A percentile compares a stretch with the other conserved stretches of the same genome.
Conservation (phyloP, 2,888 invertebrate species). For the Nephrocerus scutellatus region DNA sequence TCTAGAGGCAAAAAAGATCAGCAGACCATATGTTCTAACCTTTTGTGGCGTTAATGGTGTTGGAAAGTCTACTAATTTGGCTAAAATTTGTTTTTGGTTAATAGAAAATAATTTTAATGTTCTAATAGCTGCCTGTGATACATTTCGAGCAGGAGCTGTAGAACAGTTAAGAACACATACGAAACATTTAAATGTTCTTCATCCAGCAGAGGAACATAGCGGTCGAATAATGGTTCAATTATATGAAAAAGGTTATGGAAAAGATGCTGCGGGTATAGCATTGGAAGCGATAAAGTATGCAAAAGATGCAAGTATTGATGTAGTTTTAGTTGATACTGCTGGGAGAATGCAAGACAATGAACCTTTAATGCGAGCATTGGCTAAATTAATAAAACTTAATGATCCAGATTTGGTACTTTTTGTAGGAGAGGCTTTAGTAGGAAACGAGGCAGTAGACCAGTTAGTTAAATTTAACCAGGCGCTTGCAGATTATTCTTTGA, state of each 20-base stretch:
- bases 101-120: slow-evolving; percentile 95
- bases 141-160: slow-evolving; percentile 97
- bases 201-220: slow-evolving; percentile 67
- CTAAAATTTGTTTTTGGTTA: slow-evolving; percentile 99
- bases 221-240: slow-evolving; percentile 81
- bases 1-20: slow-evolving; percentile 73
- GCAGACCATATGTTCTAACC: slow-evolving; percentile 88
- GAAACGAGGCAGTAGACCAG: slow-evolving; percentile 99
- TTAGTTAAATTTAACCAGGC: slow-evolving; percentile 98
- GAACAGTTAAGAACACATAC: slow-evolving; percentile 96
- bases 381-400: slow-evolving; percentile 96
- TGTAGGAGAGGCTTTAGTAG: slow-evolving; percentile 98
- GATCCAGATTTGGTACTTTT: slow-evolving; percentile 97
- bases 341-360: slow-evolving; percentile 99
- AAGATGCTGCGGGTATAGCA: slow-evolving; percentile 97
- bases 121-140: slow-evolving; percentile 97
- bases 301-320: slow-evolving; percentile 71
- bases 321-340: slow-evolving; percentile 97
- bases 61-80: slow-evolving; percentile 97
- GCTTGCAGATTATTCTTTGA: slow-evolving; percentile 81
- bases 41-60: slow-evolving; percentile 99
- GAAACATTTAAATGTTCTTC: slow-evolving; percentile 85
- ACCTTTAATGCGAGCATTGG: slow-evolving; percentile 94
- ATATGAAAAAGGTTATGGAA: slow-evolving; percentile 97
- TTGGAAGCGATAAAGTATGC: slow-evolving; percentile 93